Evolutionary conservation across 2,113 vertebrate species (phyloP).

Genomic region (Redunca redunca): DNA sequence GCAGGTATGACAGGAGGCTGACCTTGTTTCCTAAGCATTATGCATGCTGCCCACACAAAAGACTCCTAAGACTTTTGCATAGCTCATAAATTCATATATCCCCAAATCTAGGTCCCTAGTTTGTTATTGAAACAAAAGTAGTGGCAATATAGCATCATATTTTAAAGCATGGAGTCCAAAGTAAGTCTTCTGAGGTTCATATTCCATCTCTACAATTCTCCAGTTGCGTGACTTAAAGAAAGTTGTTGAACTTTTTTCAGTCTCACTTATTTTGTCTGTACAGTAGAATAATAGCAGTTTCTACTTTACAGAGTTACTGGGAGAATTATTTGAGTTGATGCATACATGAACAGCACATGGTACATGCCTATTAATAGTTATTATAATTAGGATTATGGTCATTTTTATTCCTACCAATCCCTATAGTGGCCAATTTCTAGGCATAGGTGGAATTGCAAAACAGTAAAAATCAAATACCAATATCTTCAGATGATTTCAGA

Average conservation of each 20-base stretch:
- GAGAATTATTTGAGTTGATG: neutral
- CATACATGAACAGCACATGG: neutral
- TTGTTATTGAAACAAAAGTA: neutral
- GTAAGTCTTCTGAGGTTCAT: neutral
- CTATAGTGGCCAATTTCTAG: neutral
- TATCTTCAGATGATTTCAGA: neutral
- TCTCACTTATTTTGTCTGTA: neutral
- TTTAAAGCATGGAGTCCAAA: neutral
- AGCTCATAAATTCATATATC: neutral
- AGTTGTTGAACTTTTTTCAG: neutral
- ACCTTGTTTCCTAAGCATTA: conserved; percentile 41
- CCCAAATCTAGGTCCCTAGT: neutral
- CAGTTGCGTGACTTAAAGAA: neutral
- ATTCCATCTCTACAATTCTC: neutral
- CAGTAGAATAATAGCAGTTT: neutral
- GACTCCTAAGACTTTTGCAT: neutral
- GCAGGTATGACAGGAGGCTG: conserved; percentile 64
- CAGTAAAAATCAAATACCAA: neutral
- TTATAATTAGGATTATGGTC: neutral
- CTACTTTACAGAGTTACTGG: neutral
- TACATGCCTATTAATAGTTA: neutral
- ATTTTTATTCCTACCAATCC: neutral
- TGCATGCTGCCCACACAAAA: neutral
- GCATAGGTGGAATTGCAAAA: neutral
- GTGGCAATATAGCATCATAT: neutral